A percentile compares a stretch with the other conserved stretches of the same genome.
phyloP scores from a whole-genome alignment of 2,113 vertebrate genomes.

The Platycercus adscitus region DNA sequence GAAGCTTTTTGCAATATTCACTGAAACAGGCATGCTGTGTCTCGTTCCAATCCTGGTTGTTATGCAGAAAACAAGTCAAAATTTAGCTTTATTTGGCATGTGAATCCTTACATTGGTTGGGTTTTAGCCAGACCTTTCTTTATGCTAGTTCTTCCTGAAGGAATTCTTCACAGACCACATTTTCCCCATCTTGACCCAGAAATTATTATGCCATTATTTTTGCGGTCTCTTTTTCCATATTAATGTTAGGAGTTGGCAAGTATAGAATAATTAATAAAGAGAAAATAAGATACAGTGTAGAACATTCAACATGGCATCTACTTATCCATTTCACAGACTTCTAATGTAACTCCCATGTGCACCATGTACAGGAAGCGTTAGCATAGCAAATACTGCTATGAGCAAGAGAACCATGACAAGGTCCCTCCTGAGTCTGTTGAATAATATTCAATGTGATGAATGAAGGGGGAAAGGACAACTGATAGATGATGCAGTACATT shows the following conservation, averaged over 20 bases:
- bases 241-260: background rate
- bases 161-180: background rate
- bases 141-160: background rate
- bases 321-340: background rate
- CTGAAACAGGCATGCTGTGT: background rate
- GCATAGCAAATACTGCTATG: constrained; percentile 23
- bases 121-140: background rate
- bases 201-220: background rate
- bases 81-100: background rate
- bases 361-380: constrained; percentile 20
- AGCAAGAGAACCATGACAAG: constrained; percentile 55
- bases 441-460: background rate
- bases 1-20: background rate
- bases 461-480: background rate
- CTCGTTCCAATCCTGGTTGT: background rate
- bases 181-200: background rate
- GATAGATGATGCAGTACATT: background rate
- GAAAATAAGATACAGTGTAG: background rate
- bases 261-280: background rate
- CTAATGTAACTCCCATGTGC: background rate
- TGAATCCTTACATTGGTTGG: background rate
- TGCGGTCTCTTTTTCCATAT: background rate
- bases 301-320: background rate
- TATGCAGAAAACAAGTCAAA: background rate
- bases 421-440: constrained; percentile 38